Percentiles rank a stretch among this genome's conserved stretches.
Conservation (phyloP, 37 sponge, comb jelly and placozoan species). For the Theonella swinhoei region DNA sequence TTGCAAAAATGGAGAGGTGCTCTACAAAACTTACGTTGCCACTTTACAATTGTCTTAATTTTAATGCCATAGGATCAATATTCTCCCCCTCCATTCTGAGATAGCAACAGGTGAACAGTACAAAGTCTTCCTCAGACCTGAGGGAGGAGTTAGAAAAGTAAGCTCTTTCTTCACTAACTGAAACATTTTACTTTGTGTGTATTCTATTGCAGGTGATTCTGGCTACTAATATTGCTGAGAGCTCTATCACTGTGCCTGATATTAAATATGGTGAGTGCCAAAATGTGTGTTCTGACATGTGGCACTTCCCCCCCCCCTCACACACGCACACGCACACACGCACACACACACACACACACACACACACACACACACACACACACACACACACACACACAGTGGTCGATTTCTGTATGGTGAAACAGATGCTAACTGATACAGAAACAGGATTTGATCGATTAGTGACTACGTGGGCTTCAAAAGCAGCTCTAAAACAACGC, state of each 20-base stretch:
- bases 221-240: conserved; percentile 98
- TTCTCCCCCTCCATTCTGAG: conserved; percentile 83
- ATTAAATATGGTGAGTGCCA: conserved; percentile 84
- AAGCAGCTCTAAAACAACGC: conserved; percentile 87
- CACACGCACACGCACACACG: background rate
- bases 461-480: conserved; percentile 79
- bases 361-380: background rate
- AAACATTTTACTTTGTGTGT: background rate
- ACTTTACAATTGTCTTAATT: no score
- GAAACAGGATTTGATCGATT: conserved; percentile 81
- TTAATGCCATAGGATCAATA: conserved; percentile 56
- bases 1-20: background rate
- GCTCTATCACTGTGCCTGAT: conserved; percentile 96
- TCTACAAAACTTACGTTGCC: background rate
- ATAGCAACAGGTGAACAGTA: conserved; percentile 77
- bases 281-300: background rate
- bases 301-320: background rate
- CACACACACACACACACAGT: conserved; percentile 3
- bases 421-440: conserved; percentile 86
- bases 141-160: conserved; percentile 76
- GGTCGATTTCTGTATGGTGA: conserved; percentile 96
- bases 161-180: background rate
- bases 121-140: conserved; percentile 71
- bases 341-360: background rate
- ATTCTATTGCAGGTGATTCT: conserved; percentile 78